Evolutionary conservation across 2,888 invertebrate species (phyloP), one percentile per base, ranked within the genome.

Genomic region (Drosophila helvetica): DNA sequence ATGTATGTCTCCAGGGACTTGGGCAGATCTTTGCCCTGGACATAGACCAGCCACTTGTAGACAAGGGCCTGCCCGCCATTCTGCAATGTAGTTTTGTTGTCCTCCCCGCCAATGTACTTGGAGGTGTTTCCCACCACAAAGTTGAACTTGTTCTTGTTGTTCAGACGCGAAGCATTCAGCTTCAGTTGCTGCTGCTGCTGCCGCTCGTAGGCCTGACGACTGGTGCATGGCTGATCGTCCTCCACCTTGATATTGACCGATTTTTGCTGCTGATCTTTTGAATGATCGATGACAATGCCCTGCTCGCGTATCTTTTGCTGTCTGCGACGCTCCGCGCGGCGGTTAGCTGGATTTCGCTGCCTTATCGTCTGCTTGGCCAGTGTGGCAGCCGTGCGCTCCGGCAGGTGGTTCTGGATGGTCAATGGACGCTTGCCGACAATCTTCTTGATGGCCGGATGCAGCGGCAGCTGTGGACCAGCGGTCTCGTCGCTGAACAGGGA

Each of bases 11-110:
- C 93, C 71, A 94, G 93, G 25, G 94, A 94, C 71, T 92, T 92
- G 27, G 94, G 94, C 66, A 94, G 93, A 17, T 86, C 78, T 59
- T 94, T 94, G 0, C 95, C 95, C 80, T 96, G 94, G 2, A 98
- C 95, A 93, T 98, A 98, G 62, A 98, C 94, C 92, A 97, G 94
- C 98, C 98, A 98, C 91, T 97, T 97, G 92, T 98, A 97, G 8
- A 96, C 96, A 22, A 96, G 96, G 0, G 96, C 94, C 52, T 84
- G 85, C 22, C 94, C 94, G 89, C 94, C 93, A 0, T 17, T 10
- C 1, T 60, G 60, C 4, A 8, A 27, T 27, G 27, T 27, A 8
- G 8, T 27, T 8, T 27, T 50, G 27, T 27, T 50, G 27, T 8
- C 78, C 71, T 48, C 63, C 22, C 95, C 93, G 0, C 95, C 93